Evolutionary conservation across 2,113 vertebrate genomes (phyloP).

Genomic region (Phyllopteryx taeniolatus): DNA sequence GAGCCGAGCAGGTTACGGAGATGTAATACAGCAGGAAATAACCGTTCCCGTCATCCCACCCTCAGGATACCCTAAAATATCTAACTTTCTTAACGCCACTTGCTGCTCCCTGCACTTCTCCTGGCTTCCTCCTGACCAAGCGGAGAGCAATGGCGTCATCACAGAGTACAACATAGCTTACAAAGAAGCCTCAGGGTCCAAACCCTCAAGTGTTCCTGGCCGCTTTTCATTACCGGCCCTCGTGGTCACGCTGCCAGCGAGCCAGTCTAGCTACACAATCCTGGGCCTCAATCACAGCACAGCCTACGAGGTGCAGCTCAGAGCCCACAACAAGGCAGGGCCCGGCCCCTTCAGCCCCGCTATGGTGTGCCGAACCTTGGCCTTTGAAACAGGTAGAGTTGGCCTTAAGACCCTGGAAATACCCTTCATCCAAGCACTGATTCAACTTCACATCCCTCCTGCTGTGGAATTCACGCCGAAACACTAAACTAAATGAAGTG

Average conservation of each 20-base stretch:
- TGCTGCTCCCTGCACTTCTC: slow-evolving; percentile 84
- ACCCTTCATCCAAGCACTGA: slow-evolving; percentile 54
- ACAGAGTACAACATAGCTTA: slow-evolving; percentile 86
- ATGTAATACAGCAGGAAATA: slow-evolving; percentile 76
- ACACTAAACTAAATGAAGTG: slow-evolving; percentile 50
- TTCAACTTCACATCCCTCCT: slow-evolving; percentile 46
- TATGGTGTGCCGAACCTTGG: slow-evolving; percentile 85
- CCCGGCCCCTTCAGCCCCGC: slow-evolving; percentile 90
- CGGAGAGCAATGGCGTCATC: slow-evolving; percentile 80
- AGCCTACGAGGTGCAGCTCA: slow-evolving; percentile 88
- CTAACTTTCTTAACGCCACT: slow-evolving; percentile 80
- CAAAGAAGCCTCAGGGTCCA: slow-evolving; percentile 69
- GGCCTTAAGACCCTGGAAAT: slow-evolving; percentile 62
- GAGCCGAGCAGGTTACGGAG: slow-evolving; percentile 83
- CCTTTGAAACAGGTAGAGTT: slow-evolving; percentile 95
- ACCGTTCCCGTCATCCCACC: slow-evolving; percentile 82
- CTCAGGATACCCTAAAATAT: slow-evolving; percentile 82
- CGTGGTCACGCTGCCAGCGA: slow-evolving; percentile 79
- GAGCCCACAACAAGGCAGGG: slow-evolving; percentile 88
- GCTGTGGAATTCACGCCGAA: slow-evolving; percentile 49
- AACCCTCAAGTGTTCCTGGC: slow-evolving; percentile 51
- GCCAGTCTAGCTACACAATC: slow-evolving; percentile 82
- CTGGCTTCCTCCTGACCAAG: slow-evolving; percentile 83
- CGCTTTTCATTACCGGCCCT: slow-evolving; percentile 25
- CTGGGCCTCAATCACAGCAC: slow-evolving; percentile 88